Conservation (phyloP, 2,888 invertebrate species). For the Colostygia pectinataria region DNA sequence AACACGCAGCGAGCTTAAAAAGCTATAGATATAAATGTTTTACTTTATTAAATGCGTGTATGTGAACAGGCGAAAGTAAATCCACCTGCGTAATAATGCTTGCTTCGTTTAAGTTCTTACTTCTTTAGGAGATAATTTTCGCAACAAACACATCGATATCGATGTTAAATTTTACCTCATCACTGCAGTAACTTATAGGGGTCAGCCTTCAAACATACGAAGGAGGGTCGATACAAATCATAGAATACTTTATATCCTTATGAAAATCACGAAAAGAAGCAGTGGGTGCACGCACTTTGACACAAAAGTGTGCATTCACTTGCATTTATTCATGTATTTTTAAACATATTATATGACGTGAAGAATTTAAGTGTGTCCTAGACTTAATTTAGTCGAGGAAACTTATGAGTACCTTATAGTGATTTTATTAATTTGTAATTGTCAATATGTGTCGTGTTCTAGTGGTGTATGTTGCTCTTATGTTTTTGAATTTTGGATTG, state of each 20-base stretch:
- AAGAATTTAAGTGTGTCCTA: conserved; percentile 47
- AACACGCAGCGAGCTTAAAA: too few relatives aligned
- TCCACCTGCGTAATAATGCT: too few relatives aligned
- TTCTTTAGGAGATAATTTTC: too few relatives aligned
- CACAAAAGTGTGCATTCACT: conserved; percentile 44
- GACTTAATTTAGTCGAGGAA: conserved; percentile 45
- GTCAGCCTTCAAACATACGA: conserved; percentile 71
- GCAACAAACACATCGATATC: conserved; percentile 30
- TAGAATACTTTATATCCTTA: conserved; percentile 74
- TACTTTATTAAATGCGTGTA: too few relatives aligned
- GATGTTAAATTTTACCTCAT: conserved; percentile 38
- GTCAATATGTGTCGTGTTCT: conserved; percentile 57
- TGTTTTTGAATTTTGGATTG: conserved; percentile 52
- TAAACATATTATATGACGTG: too few relatives aligned
- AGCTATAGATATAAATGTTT: too few relatives aligned
- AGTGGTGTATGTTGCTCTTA: conserved; percentile 42
- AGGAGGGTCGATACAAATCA: conserved; percentile 75
- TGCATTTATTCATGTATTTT: conserved; percentile 34
- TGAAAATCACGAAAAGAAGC: conserved; percentile 58
- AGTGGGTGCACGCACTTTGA: conserved; percentile 61
- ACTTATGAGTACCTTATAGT: conserved; percentile 40
- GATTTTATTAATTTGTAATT: conserved; percentile 33
- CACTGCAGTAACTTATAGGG: conserved; percentile 67
- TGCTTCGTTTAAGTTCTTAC: too few relatives aligned
- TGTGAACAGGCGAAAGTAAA: too few relatives aligned